Evolutionary conservation across 1,140 invertebrate genomes (phyloP), one percentile per base, ranked within the genome.

Genomic region (Charaxes varanes): DNA sequence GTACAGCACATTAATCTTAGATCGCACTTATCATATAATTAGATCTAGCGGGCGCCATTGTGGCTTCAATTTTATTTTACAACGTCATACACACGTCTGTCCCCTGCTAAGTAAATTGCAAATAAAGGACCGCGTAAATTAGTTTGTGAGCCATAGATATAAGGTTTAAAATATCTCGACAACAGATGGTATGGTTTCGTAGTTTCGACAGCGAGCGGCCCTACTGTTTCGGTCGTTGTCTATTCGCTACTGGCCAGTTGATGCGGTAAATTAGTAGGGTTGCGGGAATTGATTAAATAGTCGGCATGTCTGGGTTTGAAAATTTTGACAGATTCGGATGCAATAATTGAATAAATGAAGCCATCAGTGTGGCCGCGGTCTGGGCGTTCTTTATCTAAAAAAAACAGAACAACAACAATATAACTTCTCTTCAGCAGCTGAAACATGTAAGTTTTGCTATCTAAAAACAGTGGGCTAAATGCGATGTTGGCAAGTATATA

Each of bases 11-110:
- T 81, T 78, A 74, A 81, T 82, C 78, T 79, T 60, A 76, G 65
- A 81, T 81, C 62, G 41, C 45, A 76, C 60, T 79, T 79, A 82
- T 82, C 78, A 79, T 82, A 79, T 82, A 82, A 82, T 82, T 82
- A 82, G 72, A 82, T 82, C 78, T 62, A 60, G 66, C 41, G 71
- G 55, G 65, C 63, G 69, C 72, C 73, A 74, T 79, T 78, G 70
- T 46, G 69, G 70, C 65, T 79, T 82, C 78, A 78, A 79, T 82
- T 82, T 79, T 80, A 78, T 78, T 82, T 82, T 80, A 78, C 65
- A 80, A 82, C 68, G 78, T 82, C 78, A 82, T 82, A 82, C 76
- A 82, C 78, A 82, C 78, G 71, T 74, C 57, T 53, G 62, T 66
- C 64, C 62, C 63, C 54, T 50, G 55, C 61, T 69, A 66, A 73